phyloP scores from a whole-genome alignment of 2,888 invertebrate species.

The Cryptocephalus primarius region DNA sequence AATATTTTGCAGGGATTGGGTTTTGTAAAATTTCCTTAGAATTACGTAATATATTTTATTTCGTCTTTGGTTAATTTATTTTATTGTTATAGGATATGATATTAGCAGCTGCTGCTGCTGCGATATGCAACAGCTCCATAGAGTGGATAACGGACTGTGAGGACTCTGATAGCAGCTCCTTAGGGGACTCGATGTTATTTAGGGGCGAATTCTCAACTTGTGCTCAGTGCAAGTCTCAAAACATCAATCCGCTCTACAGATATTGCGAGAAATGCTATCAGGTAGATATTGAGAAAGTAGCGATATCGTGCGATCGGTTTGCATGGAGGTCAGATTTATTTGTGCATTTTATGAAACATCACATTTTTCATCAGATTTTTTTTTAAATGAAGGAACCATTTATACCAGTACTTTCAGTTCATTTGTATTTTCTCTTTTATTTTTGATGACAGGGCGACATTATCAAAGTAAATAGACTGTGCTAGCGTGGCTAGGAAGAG shows the following conservation, averaged over 20 bases:
- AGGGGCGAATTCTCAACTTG: conserved; percentile 51
- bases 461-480: too few relatives aligned
- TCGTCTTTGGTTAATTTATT: not conserved
- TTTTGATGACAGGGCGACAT: too few relatives aligned
- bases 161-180: conserved; percentile 28
- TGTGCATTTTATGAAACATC: too few relatives aligned
- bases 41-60: too few relatives aligned
- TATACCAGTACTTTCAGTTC: too few relatives aligned
- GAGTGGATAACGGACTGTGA: conserved; percentile 33
- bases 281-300: conserved; percentile 30
- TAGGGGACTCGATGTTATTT: conserved; percentile 21
- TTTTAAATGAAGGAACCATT: too few relatives aligned
- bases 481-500: too few relatives aligned
- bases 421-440: too few relatives aligned
- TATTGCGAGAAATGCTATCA: conserved; percentile 63
- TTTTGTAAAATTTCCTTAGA: too few relatives aligned
- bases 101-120: conserved; percentile 28
- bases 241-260: conserved; percentile 51
- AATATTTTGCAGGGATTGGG: too few relatives aligned
- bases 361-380: too few relatives aligned
- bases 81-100: conserved; percentile 14
- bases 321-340: conserved; percentile 1
- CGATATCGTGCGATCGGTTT: conserved; percentile 1
- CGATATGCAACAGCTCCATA: conserved; percentile 30
- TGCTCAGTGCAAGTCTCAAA: conserved; percentile 49